phyloP scores from a whole-genome alignment of 2,113 vertebrate genomes.

The Ariopsis seemanni region DNA sequence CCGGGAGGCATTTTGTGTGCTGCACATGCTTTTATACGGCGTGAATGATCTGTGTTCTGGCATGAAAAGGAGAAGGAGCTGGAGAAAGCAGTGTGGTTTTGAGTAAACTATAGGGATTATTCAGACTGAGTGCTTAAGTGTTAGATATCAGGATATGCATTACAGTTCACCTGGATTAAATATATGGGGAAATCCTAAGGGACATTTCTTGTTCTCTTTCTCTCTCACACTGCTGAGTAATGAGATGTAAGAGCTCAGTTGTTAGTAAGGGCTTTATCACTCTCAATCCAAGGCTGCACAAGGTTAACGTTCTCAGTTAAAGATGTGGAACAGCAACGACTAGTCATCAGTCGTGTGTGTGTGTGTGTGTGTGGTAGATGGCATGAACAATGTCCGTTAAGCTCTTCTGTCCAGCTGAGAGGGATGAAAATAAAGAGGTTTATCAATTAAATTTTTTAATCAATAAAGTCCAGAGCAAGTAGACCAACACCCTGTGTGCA shows the following conservation, averaged over 20 bases:
- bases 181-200: background rate
- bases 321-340: constrained; percentile 50
- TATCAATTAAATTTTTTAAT: constrained; percentile 85
- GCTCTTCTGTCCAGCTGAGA: constrained; percentile 56
- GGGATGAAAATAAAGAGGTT: constrained; percentile 81
- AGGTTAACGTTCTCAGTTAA: constrained; percentile 72
- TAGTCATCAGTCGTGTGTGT: constrained; percentile 56
- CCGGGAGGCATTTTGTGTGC: background rate
- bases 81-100: constrained; percentile 50
- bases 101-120: constrained; percentile 51
- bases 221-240: constrained; percentile 60
- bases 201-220: constrained; percentile 28
- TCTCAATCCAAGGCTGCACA: constrained; percentile 57
- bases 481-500: constrained; percentile 81
- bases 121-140: constrained; percentile 1
- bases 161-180: constrained; percentile 18
- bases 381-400: constrained; percentile 54
- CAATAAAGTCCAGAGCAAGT: constrained; percentile 68
- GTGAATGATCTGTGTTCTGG: background rate
- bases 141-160: background rate
- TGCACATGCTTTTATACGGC: background rate
- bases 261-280: constrained; percentile 52
- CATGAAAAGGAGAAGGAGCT: background rate
- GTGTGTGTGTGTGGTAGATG: constrained; percentile 23
- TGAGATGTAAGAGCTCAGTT: constrained; percentile 38